Conservation (phyloP, 2,113 vertebrate genomes). For the Callipepla squamata region DNA sequence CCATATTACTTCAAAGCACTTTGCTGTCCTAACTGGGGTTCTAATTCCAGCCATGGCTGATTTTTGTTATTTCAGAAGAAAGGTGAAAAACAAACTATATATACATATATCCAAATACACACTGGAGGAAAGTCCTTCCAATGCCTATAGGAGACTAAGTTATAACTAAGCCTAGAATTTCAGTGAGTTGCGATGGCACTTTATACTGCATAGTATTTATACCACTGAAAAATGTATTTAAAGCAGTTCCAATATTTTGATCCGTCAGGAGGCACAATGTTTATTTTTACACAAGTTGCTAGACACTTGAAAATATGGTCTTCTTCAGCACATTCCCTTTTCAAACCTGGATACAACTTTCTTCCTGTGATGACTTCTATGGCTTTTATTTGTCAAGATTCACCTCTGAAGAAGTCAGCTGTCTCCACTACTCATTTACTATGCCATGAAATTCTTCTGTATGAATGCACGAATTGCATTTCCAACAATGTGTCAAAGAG, state of each 20-base stretch:
- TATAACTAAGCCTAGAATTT: background rate
- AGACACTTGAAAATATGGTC: background rate
- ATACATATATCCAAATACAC: background rate
- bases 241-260: background rate
- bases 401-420: fast-evolving
- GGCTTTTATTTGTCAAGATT: background rate
- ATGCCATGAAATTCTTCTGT: background rate
- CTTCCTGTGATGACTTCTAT: background rate
- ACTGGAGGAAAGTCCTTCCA: background rate
- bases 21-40: background rate
- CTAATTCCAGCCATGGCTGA: background rate
- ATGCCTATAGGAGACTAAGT: background rate
- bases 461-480: background rate
- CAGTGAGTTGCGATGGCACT: background rate
- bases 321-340: background rate
- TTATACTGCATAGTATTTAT: background rate
- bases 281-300: background rate
- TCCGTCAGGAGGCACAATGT: background rate
- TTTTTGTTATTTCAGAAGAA: background rate
- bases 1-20: background rate
- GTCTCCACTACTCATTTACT: background rate
- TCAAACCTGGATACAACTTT: background rate
- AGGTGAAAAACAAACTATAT: background rate
- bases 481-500: background rate
- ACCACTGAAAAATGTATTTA: background rate